phyloP scores from a whole-genome alignment of 1,140 invertebrate genomes.

The Zaprionus davidi region DNA sequence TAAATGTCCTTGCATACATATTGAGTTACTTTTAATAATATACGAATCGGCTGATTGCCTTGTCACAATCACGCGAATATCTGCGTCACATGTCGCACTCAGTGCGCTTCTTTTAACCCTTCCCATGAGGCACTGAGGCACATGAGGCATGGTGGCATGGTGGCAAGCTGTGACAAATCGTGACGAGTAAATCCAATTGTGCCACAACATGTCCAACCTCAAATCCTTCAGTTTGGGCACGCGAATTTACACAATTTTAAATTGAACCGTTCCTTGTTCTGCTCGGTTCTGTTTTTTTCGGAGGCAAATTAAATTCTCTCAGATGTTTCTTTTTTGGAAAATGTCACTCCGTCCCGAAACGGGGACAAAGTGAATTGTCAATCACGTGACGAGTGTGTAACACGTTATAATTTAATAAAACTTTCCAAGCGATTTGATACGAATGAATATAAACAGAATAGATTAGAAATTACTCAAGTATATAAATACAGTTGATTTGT shows the following conservation, averaged over 20 bases:
- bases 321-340: constrained; percentile 50
- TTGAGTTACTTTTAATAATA: constrained; percentile 72
- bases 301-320: constrained; percentile 72
- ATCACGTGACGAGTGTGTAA: constrained; percentile 53
- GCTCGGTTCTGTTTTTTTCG: constrained; percentile 2
- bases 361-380: constrained; percentile 77
- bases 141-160: neutral
- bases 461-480: neutral
- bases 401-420: constrained; percentile 28
- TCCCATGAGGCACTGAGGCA: constrained; percentile 41
- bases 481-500: no score
- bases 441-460: constrained; percentile 9
- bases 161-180: constrained; percentile 76
- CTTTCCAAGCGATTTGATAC: constrained; percentile 58
- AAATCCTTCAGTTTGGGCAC: constrained; percentile 54
- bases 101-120: constrained; percentile 56
- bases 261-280: constrained; percentile 71
- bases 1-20: constrained; percentile 42
- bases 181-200: constrained; percentile 76
- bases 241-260: constrained; percentile 79
- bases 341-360: constrained; percentile 59
- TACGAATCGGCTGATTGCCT: constrained; percentile 69
- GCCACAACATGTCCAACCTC: constrained; percentile 51
- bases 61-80: constrained; percentile 72
- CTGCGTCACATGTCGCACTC: constrained; percentile 72